Conservation (phyloP, 2,113 vertebrate genomes). For the Odontesthes bonariensis region DNA sequence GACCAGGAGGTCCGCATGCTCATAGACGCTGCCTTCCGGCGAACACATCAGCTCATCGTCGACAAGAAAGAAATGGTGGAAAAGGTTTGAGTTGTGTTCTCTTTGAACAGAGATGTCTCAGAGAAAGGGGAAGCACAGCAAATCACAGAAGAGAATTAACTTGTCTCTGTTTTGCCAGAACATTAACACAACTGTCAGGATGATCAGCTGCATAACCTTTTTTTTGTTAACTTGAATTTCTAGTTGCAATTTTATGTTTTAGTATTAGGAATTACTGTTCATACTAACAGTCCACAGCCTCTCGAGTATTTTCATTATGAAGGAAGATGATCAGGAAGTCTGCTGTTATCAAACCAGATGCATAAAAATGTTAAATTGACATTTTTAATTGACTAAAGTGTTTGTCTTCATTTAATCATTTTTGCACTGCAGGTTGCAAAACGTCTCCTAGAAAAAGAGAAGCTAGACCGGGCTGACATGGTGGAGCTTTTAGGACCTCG, state of each 20-base stretch:
- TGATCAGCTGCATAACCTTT: too few species aligned
- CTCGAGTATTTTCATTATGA: too few species aligned
- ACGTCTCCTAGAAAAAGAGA: constrained; percentile 91
- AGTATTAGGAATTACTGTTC: too few species aligned
- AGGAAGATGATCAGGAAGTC: too few species aligned
- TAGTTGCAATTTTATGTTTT: too few species aligned
- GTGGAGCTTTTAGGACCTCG: constrained; percentile 90
- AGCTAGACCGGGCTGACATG: constrained; percentile 93
- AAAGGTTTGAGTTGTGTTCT: constrained; percentile 83
- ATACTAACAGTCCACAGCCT: too few species aligned
- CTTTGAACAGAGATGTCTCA: background rate
- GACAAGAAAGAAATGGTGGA: constrained; percentile 93
- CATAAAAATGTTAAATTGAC: too few species aligned
- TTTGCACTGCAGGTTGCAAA: constrained; percentile 89
- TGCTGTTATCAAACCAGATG: too few species aligned
- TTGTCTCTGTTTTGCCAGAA: background rate
- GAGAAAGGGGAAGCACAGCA: constrained; percentile 59
- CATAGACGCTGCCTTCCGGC: constrained; percentile 78
- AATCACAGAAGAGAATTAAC: background rate
- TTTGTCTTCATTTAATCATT: background rate
- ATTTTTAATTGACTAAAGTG: background rate
- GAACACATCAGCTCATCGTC: constrained; percentile 77
- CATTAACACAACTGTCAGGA: background rate
- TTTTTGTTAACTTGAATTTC: too few species aligned
- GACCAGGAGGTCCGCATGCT: constrained; percentile 85